Base-by-base conservation (phyloP, 2,113 vertebrate species). In the Murina feae region DNA sequence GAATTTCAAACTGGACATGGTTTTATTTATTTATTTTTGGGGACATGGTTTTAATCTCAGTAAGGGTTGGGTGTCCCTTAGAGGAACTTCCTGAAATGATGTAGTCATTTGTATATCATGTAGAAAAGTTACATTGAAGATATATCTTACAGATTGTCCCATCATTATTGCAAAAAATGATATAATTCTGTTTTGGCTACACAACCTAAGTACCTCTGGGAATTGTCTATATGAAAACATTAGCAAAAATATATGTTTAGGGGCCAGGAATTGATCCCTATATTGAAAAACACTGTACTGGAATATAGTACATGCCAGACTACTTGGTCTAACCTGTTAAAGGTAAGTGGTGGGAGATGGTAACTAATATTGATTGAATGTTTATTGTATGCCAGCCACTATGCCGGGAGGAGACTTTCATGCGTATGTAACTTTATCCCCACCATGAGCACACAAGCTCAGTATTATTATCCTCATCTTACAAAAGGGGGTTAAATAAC, bases 381-480 rank as follows among this genome's bases (percentile, higher is more conserved):
- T 18, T 20, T 79, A 35, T 80, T 91, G 8, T 58, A 35, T 53
- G 7, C 9, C 25, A 89, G 39, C 44, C 12, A 76, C 10, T 81
- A 37, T 55, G 8, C 8, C 65, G 16, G 51, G 71, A 84, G 16
- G 37, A 81, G 11, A 5, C 32, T 74, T 82, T 68, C 25, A 12
- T 55, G 42, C 85, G 51, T 71, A 75, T 69, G 18, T 85, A 90
- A 94, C 1, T 35, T 75, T 44, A 80, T 80, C 35, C 65, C 6
- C 25, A 76, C 49, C 2, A 49, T 16, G 44, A 80, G n/a, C 20
- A 55, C 63, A n/a, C 3, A 60, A 80, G 2, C 28, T 93, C 0
- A 1, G 30, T 69, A 39, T 91, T 88, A 63, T 55, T 63, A 88
- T 82, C n/a, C 23, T 90, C 30, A 80, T 93, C 89, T 93, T 90